A percentile compares a stretch with the other conserved stretches of the same genome.
Evolutionary conservation across 2,113 vertebrate species (phyloP).

Genomic region (Oncorhynchus keta): DNA sequence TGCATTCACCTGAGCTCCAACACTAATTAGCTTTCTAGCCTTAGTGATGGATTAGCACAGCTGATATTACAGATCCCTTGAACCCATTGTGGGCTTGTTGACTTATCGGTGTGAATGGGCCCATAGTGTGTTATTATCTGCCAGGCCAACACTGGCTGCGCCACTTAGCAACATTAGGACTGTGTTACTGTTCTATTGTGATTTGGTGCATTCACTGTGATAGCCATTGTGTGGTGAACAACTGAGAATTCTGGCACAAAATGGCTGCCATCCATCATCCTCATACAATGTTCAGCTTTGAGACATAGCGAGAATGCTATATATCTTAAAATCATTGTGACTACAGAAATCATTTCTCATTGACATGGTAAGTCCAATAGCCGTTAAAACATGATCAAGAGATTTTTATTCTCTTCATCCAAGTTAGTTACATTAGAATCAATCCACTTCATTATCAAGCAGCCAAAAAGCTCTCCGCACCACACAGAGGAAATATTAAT

Average conservation of each 20-base stretch:
- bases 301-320: background rate
- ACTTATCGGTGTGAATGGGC: background rate
- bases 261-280: background rate
- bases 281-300: background rate
- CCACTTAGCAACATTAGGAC: background rate
- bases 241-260: background rate
- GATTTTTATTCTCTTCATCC: no score
- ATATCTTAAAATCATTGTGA: background rate
- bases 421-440: no score
- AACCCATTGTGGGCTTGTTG: conserved; percentile 1
- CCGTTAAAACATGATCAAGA: no score
- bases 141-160: background rate
- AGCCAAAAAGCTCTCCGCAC: background rate
- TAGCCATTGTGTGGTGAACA: background rate
- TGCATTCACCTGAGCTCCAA: background rate
- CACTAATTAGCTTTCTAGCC: conserved; percentile 6
- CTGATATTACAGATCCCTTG: conserved; percentile 19
- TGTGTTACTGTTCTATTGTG: background rate
- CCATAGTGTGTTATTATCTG: background rate
- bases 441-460: no score
- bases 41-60: conserved; percentile 19
- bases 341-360: no score
- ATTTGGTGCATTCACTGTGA: conserved; percentile 3
- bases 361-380: no score
- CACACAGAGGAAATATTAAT: background rate